Evolutionary conservation across 2,888 invertebrate species (phyloP).

Genomic region (Empis livida): DNA sequence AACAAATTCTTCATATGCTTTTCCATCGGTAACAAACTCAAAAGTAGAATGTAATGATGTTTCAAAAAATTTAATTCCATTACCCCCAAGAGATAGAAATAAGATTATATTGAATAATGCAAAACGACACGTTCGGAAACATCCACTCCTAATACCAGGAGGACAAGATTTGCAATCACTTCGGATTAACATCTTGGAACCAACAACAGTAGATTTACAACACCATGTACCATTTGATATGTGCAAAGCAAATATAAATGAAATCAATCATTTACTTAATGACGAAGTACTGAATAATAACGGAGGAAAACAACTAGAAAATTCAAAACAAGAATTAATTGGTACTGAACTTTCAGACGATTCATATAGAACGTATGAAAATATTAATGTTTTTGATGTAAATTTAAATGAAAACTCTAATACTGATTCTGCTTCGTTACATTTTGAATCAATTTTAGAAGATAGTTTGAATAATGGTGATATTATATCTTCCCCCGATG

Average conservation of each 20-base stretch:
- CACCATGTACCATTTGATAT: background rate
- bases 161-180: constrained; percentile 47
- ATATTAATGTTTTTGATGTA: constrained; percentile 3
- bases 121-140: constrained; percentile 64
- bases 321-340: background rate
- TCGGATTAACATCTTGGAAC: constrained; percentile 43
- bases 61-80: constrained; percentile 51
- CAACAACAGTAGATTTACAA: constrained; percentile 24
- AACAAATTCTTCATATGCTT: constrained; percentile 28
- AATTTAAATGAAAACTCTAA: constrained; percentile 11
- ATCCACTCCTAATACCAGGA: constrained; percentile 65
- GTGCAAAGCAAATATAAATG: background rate
- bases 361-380: constrained; percentile 8
- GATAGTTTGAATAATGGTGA: constrained; percentile 27
- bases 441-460: constrained; percentile 35
- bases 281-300: background rate
- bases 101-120: constrained; percentile 43
- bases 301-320: background rate
- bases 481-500: constrained; percentile 31
- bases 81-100: constrained; percentile 59
- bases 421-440: constrained; percentile 32
- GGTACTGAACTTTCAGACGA: constrained; percentile 16
- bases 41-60: constrained; percentile 6
- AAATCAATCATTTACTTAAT: background rate
- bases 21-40: constrained; percentile 15